These are phyloP conservation scores for Cirrhinus mrigala DNA, from an alignment of 2,797 vertebrate species.

Conservation along the genomic window DNA sequence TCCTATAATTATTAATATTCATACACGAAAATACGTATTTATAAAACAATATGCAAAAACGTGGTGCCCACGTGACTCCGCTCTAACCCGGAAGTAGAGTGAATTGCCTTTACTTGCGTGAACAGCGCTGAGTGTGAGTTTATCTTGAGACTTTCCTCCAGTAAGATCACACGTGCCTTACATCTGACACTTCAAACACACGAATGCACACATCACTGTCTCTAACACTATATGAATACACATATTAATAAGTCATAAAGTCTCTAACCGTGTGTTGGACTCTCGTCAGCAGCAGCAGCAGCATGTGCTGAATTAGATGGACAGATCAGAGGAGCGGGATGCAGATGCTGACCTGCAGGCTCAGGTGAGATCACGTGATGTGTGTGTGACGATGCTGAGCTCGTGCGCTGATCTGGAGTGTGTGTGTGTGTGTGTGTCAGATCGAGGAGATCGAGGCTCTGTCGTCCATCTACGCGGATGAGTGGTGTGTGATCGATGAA, in stretches of 20 bases:
- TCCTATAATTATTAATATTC: not conserved
- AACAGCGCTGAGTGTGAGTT: no score
- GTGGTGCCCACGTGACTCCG: not conserved
- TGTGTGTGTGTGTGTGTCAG: conserved; percentile 68
- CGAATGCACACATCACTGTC: not conserved
- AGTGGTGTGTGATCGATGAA: conserved; percentile 96
- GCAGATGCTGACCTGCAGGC: conserved; percentile 75
- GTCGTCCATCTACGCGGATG: conserved; percentile 94
- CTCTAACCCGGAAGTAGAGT: conserved; percentile 13
- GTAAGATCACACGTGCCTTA: conserved; percentile 2
- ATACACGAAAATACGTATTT: no score
- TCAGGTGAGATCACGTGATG: conserved; percentile 71
- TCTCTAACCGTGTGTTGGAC: not conserved
- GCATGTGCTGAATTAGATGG: conserved; percentile 53
- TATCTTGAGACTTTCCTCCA: not conserved
- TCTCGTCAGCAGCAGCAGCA: not conserved
- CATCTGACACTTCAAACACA: not conserved
- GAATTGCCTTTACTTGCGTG: not conserved
- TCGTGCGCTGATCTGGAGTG: not conserved
- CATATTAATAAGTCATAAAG: not conserved
- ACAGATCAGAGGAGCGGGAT: conserved; percentile 52
- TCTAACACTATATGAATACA: not conserved
- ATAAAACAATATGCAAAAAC: no score
- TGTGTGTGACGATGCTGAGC: not conserved
- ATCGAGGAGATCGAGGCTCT: conserved; percentile 95